Evolutionary conservation across 2,113 vertebrate genomes (phyloP).

Genomic region (Peromyscus californicus): DNA sequence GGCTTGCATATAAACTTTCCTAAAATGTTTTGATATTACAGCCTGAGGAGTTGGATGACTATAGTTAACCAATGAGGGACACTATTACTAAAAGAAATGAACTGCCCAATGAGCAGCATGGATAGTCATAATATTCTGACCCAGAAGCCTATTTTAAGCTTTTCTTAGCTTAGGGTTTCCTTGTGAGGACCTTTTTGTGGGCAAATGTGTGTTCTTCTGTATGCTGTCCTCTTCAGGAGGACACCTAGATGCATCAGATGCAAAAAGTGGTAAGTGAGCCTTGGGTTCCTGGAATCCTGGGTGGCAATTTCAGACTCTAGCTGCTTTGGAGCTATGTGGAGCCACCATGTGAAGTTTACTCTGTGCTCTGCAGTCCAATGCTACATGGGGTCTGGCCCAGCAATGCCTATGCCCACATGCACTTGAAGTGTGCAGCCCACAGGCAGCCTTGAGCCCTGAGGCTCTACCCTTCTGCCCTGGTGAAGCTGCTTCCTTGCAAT

Average conservation of each 20-base stretch:
- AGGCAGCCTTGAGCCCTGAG: background rate
- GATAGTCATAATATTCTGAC: background rate
- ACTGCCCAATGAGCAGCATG: background rate
- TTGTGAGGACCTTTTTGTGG: background rate
- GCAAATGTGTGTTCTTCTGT: background rate
- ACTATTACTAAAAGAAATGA: background rate
- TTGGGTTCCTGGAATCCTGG: background rate
- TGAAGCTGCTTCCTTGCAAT: background rate
- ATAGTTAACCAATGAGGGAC: background rate
- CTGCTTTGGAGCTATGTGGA: background rate
- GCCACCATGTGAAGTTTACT: background rate
- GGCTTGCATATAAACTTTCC: background rate
- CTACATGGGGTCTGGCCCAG: accelerated
- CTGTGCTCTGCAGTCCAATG: background rate
- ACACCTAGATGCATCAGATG: background rate
- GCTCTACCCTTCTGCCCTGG: background rate
- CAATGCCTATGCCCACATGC: background rate
- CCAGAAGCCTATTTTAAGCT: background rate
- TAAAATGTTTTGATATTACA: background rate
- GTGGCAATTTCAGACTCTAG: background rate
- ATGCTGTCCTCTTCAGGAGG: background rate
- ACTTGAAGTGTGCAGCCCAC: background rate
- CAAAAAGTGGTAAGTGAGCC: background rate
- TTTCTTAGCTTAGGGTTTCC: background rate
- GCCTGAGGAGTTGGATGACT: background rate